A percentile compares a stretch with the other conserved stretches of the same genome.
Conservation (phyloP, 2,113 vertebrate species). For the Melanocharis versteri region DNA sequence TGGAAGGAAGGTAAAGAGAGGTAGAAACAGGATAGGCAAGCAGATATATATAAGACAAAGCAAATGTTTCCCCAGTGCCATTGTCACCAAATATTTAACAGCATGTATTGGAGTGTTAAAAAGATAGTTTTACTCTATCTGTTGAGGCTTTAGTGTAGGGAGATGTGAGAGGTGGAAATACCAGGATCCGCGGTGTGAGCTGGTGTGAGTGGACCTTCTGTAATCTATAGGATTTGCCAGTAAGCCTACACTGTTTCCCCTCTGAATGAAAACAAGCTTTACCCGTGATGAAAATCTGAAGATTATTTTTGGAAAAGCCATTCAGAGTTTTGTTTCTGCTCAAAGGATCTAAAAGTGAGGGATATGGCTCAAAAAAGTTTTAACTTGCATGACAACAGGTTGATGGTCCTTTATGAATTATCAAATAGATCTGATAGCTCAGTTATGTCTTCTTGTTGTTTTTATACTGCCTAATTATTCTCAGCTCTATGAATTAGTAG, state of each 20-base stretch:
- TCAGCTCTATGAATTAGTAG: neutral
- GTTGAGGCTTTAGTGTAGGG: neutral
- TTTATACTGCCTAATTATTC: neutral
- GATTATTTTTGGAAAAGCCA: neutral
- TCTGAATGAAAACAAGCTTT: neutral
- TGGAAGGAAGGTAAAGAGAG: neutral
- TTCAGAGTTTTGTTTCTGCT: neutral
- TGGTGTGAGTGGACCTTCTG: neutral
- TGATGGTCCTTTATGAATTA: neutral
- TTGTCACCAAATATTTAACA: neutral
- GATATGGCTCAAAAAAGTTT: neutral
- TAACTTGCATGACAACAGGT: neutral
- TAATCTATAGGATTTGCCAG: neutral
- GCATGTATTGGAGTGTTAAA: neutral
- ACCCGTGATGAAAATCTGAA: neutral
- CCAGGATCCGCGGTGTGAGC: neutral
- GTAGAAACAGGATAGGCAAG: neutral
- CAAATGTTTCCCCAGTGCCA: neutral
- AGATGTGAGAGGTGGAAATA: neutral
- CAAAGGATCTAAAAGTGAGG: neutral
- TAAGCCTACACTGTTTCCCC: neutral
- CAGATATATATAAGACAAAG: neutral
- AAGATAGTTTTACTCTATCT: neutral
- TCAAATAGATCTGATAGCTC: neutral
- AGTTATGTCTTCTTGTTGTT: neutral